A percentile compares a stretch with the other conserved stretches of the same genome.
phyloP scores from a whole-genome alignment of 2,888 invertebrate genomes.

The Drosophila tripunctata region DNA sequence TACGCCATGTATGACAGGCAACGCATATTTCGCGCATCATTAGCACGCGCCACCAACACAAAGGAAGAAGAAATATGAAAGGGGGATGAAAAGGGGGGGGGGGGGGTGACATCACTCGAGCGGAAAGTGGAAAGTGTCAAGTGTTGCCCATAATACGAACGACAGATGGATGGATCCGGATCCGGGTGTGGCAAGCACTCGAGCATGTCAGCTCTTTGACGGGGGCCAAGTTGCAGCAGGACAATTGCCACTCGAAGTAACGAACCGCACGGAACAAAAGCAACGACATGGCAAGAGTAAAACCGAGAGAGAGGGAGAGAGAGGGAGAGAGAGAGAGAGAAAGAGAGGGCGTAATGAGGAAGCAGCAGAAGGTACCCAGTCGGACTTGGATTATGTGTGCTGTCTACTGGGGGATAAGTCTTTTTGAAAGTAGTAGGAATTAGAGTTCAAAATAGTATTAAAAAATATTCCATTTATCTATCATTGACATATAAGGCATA shows the following conservation, averaged over 20 bases:
- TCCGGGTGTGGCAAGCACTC: slow-evolving; percentile 53
- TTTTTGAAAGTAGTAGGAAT: too few species aligned
- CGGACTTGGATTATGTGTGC: too few species aligned
- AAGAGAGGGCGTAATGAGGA: too few species aligned
- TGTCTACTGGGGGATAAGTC: too few species aligned
- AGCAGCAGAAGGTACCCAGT: too few species aligned
- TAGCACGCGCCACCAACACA: slow-evolving; percentile 63
- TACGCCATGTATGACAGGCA: slow-evolving; percentile 36
- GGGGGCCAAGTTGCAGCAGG: slow-evolving; percentile 53
- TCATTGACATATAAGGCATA: too few species aligned
- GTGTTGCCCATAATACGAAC: slow-evolving; percentile 80
- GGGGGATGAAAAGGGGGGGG: background rate
- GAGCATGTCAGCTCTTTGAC: slow-evolving; percentile 80
- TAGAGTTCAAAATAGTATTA: too few species aligned
- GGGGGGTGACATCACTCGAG: slow-evolving; percentile 37
- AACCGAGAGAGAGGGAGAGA: background rate
- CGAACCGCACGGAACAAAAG: slow-evolving; percentile 75
- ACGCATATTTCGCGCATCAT: slow-evolving; percentile 82
- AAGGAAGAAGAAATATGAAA: background rate
- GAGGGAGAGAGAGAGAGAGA: background rate
- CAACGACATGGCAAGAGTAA: slow-evolving; percentile 2
- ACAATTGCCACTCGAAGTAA: slow-evolving; percentile 79
- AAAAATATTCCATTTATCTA: too few species aligned
- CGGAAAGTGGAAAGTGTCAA: slow-evolving; percentile 79
- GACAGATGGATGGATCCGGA: slow-evolving; percentile 27